Percentiles rank a stretch among this genome's conserved stretches.
phyloP scores from a whole-genome alignment of 2,113 vertebrate genomes.

The Clarias batrachus region DNA sequence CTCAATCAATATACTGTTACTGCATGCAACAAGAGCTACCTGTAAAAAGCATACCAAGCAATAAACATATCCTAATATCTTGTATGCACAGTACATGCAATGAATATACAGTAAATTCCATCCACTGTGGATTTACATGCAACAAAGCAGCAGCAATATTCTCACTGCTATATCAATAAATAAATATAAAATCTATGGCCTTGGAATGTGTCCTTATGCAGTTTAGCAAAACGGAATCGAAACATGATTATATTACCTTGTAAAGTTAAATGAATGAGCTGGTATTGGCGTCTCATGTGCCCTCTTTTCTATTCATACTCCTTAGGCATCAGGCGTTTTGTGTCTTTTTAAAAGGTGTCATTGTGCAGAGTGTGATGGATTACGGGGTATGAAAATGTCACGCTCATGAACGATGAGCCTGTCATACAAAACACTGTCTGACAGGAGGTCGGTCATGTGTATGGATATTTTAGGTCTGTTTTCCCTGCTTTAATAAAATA shows the following conservation, averaged over 20 bases:
- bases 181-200: neutral
- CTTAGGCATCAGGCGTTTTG: neutral
- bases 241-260: neutral
- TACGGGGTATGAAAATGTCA: constrained; percentile 44
- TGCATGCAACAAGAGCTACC: neutral
- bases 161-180: neutral
- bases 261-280: neutral
- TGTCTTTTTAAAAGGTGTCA: neutral
- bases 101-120: neutral
- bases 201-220: neutral
- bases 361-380: constrained; percentile 38
- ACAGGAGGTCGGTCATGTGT: neutral
- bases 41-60: neutral
- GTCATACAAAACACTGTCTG: neutral
- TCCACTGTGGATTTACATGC: neutral
- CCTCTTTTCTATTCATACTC: neutral
- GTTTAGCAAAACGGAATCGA: neutral
- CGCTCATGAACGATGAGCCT: neutral
- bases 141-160: neutral
- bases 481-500: neutral
- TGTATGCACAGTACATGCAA: neutral
- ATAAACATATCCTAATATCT: neutral
- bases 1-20: neutral
- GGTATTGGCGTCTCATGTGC: neutral
- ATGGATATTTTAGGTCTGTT: neutral